These are phyloP conservation scores for Escarpia spicata DNA, from an alignment of 2,888 invertebrate genomes.

Conservation along the genomic window DNA sequence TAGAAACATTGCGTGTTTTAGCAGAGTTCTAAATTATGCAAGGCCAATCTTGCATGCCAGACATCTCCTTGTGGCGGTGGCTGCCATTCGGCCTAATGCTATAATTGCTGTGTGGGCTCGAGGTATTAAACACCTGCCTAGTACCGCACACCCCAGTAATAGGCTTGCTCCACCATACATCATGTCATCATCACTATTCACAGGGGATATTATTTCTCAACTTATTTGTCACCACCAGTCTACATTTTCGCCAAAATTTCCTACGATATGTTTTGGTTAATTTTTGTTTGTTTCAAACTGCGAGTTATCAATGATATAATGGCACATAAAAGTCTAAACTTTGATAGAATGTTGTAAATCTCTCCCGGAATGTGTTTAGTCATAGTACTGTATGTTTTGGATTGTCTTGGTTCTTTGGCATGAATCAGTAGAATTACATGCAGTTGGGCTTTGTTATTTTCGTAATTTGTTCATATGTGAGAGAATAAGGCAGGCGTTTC, in stretches of 20 bases:
- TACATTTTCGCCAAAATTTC: not conserved
- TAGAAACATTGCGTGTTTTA: not conserved
- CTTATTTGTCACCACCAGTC: not conserved
- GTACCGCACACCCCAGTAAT: not conserved
- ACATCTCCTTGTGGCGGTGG: not conserved
- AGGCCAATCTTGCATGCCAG: constrained; percentile 5
- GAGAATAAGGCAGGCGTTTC: not conserved
- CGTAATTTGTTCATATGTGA: not conserved
- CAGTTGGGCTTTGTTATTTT: not conserved
- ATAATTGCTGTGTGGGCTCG: not conserved
- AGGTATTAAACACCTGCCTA: not conserved
- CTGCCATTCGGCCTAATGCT: not conserved
- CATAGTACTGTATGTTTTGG: not conserved
- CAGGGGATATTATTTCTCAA: not conserved
- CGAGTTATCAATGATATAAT: not conserved
- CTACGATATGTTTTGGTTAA: not conserved
- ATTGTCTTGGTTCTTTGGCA: too few relatives aligned
- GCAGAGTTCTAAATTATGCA: not conserved
- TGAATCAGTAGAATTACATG: too few relatives aligned
- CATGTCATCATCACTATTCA: not conserved
- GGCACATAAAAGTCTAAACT: not conserved
- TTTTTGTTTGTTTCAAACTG: not conserved
- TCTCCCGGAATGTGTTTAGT: not conserved
- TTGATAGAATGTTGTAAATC: not conserved
- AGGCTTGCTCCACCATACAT: not conserved